Conservation (phyloP, 2,888 invertebrate genomes). For the Platycheirus albimanus region DNA sequence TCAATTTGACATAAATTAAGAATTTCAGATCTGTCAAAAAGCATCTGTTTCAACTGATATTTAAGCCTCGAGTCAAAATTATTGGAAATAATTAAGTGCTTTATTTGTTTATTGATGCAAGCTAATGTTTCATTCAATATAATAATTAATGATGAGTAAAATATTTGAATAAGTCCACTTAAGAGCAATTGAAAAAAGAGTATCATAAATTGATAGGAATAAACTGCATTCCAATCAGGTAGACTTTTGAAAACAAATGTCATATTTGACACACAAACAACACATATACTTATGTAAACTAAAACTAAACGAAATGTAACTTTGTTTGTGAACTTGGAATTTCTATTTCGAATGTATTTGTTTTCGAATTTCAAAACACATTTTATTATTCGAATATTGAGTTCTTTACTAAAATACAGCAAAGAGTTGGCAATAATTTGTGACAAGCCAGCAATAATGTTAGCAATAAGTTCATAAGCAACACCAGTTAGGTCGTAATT, state of each 20-base stretch:
- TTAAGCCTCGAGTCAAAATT: background rate
- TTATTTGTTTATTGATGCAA: background rate
- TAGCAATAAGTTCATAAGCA: constrained; percentile 1
- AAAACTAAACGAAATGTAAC: background rate
- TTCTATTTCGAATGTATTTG: background rate
- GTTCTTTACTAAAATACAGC: background rate
- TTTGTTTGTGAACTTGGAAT: background rate
- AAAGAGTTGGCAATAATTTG: background rate
- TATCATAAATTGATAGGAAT: background rate
- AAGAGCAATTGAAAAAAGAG: background rate
- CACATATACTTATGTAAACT: background rate
- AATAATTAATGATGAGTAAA: background rate
- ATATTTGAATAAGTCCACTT: constrained; percentile 13
- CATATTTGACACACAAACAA: background rate
- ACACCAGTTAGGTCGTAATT: background rate
- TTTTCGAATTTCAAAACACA: constrained; percentile 9
- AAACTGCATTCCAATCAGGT: background rate
- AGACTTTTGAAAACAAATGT: background rate
- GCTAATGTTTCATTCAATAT: constrained; percentile 3
- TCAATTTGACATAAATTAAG: constrained; percentile 1
- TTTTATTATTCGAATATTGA: background rate
- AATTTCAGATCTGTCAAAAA: background rate
- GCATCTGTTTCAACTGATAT: background rate
- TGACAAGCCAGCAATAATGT: background rate
- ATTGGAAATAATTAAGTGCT: background rate